These are phyloP conservation scores for Gulo gulo DNA, from an alignment of 2,113 vertebrate species.

Conservation along the genomic window DNA sequence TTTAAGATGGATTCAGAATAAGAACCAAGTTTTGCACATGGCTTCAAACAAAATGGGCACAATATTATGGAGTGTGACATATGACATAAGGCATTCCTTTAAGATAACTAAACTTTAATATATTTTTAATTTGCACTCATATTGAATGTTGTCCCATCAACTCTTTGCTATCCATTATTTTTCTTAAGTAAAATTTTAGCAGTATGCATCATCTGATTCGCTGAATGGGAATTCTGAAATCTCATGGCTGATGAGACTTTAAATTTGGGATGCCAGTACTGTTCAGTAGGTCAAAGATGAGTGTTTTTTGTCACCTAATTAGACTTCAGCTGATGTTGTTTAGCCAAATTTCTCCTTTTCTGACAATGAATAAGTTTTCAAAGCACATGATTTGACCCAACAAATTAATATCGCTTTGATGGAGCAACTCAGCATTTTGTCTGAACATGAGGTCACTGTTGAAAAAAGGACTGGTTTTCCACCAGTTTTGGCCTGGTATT, in stretches of 20 bases:
- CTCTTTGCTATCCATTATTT: background rate
- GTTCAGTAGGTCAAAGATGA: background rate
- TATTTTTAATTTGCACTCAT: background rate
- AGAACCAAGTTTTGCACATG: background rate
- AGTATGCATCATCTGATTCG: background rate
- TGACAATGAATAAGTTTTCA: background rate
- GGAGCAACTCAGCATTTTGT: background rate
- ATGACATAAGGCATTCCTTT: background rate
- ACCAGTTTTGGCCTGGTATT: background rate
- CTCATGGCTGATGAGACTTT: background rate
- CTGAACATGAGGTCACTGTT: background rate
- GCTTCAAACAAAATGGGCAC: background rate
- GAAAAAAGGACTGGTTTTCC: background rate
- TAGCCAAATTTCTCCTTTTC: background rate
- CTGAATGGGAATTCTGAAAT: background rate
- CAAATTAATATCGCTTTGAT: background rate
- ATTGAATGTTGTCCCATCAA: background rate
- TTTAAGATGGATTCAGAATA: background rate
- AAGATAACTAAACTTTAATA: background rate
- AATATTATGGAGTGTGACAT: background rate
- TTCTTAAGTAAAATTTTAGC: background rate
- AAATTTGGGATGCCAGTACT: background rate
- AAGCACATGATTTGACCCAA: background rate
- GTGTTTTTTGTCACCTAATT: background rate
- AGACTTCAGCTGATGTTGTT: background rate